Percentiles rank a stretch among this genome's conserved stretches.
Evolutionary conservation across 2,888 invertebrate genomes (phyloP).

Genomic region (Lordiphosa fenestrarum): DNA sequence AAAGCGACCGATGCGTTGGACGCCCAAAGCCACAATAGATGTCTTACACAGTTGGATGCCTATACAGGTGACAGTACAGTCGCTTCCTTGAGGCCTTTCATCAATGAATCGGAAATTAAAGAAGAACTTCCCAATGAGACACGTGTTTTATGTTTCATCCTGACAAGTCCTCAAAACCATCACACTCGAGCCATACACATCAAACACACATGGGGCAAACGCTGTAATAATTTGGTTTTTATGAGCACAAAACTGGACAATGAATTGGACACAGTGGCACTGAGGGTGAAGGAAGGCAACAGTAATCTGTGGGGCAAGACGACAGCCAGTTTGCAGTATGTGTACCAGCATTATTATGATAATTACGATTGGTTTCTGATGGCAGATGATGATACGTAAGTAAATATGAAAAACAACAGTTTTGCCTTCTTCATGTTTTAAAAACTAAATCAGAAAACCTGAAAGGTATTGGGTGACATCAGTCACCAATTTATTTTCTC

Average conservation of each 20-base stretch:
- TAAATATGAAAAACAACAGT: not conserved
- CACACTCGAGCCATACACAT: slow-evolving; percentile 92
- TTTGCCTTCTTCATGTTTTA: too few relatives aligned
- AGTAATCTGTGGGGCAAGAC: slow-evolving; percentile 97
- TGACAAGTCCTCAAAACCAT: slow-evolving; percentile 95
- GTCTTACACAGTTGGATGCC: not conserved
- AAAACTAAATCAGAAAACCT: too few relatives aligned
- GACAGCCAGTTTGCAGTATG: slow-evolving; percentile 92
- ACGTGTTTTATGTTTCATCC: slow-evolving; percentile 95
- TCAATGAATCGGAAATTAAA: not conserved
- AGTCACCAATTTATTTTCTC: too few relatives aligned
- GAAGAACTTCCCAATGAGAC: slow-evolving; percentile 82
- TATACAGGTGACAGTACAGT: not conserved
- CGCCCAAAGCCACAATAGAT: not conserved
- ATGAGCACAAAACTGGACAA: slow-evolving; percentile 89
- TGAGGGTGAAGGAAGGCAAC: slow-evolving; percentile 91
- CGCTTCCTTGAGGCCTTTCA: not conserved
- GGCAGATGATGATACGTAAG: slow-evolving; percentile 33
- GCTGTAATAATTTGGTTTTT: slow-evolving; percentile 92
- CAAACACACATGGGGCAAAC: slow-evolving; percentile 95
- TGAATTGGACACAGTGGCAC: slow-evolving; percentile 87
- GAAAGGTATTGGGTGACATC: too few relatives aligned
- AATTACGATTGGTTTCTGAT: slow-evolving; percentile 97
- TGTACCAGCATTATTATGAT: slow-evolving; percentile 89
- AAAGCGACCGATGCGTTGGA: not conserved